Evolutionary conservation across 2,113 vertebrate genomes (phyloP).

Genomic region (Vireo altiloquus): DNA sequence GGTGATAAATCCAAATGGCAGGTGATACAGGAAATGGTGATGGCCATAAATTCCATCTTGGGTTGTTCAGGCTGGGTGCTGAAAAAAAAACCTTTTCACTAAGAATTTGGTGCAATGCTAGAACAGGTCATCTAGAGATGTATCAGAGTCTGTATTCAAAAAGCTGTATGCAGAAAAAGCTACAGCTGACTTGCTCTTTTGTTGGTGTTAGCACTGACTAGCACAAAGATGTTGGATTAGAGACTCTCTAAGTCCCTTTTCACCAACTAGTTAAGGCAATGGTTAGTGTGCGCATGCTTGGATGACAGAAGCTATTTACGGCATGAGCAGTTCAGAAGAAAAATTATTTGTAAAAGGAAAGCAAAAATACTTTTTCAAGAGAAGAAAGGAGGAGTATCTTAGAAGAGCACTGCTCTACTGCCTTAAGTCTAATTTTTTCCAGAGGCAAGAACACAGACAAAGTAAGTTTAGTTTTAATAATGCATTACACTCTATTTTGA

Average conservation of each 20-base stretch:
- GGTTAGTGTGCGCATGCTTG: background rate
- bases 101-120: background rate
- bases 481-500: background rate
- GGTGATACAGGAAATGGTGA: background rate
- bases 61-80: background rate
- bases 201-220: background rate
- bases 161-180: background rate
- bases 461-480: background rate
- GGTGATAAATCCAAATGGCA: background rate
- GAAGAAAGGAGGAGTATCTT: background rate
- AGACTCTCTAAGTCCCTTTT: background rate
- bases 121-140: background rate
- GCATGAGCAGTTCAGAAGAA: background rate
- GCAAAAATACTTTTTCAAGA: background rate
- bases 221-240: background rate
- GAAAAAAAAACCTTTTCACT: background rate
- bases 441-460: background rate
- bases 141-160: background rate
- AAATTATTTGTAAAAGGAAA: background rate
- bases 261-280: background rate
- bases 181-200: background rate
- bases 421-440: background rate
- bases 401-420: background rate
- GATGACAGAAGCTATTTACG: background rate
- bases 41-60: background rate